phyloP scores from a whole-genome alignment of 2,797 vertebrate species.

The Melanotaenia trifasciata region DNA sequence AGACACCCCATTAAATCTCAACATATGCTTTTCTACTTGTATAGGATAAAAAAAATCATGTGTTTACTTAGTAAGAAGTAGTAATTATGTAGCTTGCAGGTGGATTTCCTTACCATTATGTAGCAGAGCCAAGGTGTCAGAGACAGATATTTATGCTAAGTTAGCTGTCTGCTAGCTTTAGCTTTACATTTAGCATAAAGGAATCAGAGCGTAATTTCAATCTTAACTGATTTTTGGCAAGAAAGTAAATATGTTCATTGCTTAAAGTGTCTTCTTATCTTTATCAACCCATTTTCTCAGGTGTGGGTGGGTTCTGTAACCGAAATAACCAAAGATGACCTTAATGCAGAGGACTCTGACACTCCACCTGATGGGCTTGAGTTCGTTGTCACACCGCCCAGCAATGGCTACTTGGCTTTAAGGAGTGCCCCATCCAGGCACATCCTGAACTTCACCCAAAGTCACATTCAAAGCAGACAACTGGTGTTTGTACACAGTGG shows the following conservation, averaged over 20 bases:
- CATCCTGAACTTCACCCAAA: conserved; percentile 91
- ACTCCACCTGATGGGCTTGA: conserved; percentile 82
- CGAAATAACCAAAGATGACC: conserved; percentile 84
- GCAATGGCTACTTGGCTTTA: conserved; percentile 88
- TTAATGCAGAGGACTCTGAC: conserved; percentile 88
- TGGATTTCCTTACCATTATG: too few species aligned
- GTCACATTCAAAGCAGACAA: conserved; percentile 83
- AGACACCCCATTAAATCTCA: not conserved
- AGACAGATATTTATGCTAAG: not conserved
- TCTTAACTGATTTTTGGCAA: not conserved
- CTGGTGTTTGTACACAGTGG: conserved; percentile 90
- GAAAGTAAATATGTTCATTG: not conserved
- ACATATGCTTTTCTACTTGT: not conserved
- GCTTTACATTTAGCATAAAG: not conserved
- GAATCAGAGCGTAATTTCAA: not conserved
- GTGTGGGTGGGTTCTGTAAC: conserved; percentile 89
- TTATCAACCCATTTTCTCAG: conserved; percentile 65
- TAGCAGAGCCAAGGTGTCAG: too few species aligned
- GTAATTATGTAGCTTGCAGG: too few species aligned
- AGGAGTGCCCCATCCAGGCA: conserved; percentile 83
- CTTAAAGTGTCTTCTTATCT: not conserved
- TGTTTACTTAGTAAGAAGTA: too few species aligned
- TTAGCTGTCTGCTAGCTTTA: not conserved
- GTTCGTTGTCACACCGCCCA: conserved; percentile 88
- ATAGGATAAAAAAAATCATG: too few species aligned